Evolutionary conservation across 1,140 invertebrate genomes (phyloP), one percentile per base, ranked within the genome.

Genomic region (Babylonia areolata): DNA sequence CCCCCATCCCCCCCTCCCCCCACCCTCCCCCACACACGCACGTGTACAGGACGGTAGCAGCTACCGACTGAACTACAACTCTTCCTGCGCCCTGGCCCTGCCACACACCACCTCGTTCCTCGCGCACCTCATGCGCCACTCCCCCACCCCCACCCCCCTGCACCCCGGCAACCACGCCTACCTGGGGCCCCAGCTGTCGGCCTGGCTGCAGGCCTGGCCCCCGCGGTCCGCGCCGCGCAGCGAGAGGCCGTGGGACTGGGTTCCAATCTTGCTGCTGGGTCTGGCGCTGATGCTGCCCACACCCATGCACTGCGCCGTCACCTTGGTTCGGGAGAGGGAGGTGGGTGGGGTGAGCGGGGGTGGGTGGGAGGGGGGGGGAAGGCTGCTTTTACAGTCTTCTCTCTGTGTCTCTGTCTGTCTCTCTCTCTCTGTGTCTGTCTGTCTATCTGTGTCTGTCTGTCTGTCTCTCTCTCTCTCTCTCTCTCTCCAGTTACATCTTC

Each of bases 21-120:
- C 46, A 12, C 46, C 46, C 46, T 12, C 46, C 17, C 17, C 9
- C 46, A 17, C 9, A 17, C 46, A 17, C 46, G 46, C 46, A 51
- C 9, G 58, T 64, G 58, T 64, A 11, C 64, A 84, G 82, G 64
- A 71, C 39, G 82, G 82, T 31, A 9, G 20, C 31, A n/a, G 15
- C 33, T 84, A 84, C 82, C 64, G 69, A 40, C 35, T 84, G 64
- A 20, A 73, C 64, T 84, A 84, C 82, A 84, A 84, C 82, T n/a
- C 58, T 39, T 75, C 82, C 15, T 84, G 82, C 82, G 64, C 35
- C 17, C 37, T 84, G 82, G 82, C 82, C 23, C 64, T 84, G 39
- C 58, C 82, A 0, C 64, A 84, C n/a, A 64, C 75, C 23, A 75
- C 40, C 33, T 84, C 82, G 2, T 42, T 75, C 37, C n/a, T 84